A percentile compares a stretch with the other conserved stretches of the same genome.
These are phyloP conservation scores for Heterodera schachtii DNA, from an alignment of 1,140 invertebrate species.

Conservation along the genomic window DNA sequence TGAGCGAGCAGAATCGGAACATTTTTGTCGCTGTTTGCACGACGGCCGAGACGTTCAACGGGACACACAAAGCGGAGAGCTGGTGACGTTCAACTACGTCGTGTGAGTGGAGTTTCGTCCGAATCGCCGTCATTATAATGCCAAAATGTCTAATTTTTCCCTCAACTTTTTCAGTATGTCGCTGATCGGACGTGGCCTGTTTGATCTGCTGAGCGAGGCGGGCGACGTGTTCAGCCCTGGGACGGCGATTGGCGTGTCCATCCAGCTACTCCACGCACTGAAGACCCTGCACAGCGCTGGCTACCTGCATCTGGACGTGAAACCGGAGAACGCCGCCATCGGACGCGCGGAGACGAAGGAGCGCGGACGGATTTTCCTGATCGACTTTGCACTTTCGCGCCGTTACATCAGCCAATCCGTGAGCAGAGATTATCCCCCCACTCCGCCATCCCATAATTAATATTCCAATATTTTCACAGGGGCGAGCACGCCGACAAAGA, in stretches of 20 bases:
- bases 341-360: conserved; percentile 43
- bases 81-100: not conserved
- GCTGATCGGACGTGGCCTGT: not conserved
- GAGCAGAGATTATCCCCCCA: not conserved
- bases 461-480: not conserved
- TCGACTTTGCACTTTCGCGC: conserved; percentile 53
- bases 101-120: no score
- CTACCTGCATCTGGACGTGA: conserved; percentile 51
- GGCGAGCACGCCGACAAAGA: no score
- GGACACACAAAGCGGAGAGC: not conserved
- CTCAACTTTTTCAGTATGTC: conserved; percentile 17
- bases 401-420: conserved; percentile 42
- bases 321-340: conserved; percentile 52
- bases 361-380: conserved; percentile 44
- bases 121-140: no score
- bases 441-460: conserved; percentile 21
- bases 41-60: conserved; percentile 11
- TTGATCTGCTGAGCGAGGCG: not conserved
- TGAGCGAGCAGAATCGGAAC: not conserved
- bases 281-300: conserved; percentile 48
- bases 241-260: conserved; percentile 40
- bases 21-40: conserved; percentile 23
- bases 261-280: conserved; percentile 50
- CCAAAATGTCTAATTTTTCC: no score
- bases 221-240: conserved; percentile 38